phyloP scores from a whole-genome alignment of 2,113 vertebrate species.

The Alethe diademata region DNA sequence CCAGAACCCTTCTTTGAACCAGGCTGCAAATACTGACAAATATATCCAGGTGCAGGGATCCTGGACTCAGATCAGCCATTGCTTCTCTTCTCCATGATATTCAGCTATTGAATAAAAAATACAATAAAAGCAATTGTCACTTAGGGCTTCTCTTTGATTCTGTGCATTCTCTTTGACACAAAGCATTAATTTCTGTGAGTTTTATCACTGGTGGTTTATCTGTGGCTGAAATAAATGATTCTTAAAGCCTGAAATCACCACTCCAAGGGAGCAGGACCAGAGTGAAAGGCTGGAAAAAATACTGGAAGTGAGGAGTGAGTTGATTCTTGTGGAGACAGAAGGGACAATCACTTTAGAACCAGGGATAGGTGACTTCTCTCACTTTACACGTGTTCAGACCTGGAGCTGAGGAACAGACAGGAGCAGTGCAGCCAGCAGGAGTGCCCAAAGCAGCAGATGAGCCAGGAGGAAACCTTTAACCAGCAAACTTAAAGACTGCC shows the following conservation, averaged over 20 bases:
- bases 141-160: background rate
- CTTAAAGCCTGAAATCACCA: background rate
- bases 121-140: background rate
- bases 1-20: background rate
- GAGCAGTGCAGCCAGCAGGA: background rate
- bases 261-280: background rate
- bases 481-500: background rate
- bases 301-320: background rate
- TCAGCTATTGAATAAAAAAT: background rate
- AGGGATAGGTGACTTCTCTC: background rate
- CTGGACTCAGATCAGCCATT: background rate
- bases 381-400: rapidly evolving
- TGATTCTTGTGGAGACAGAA: background rate
- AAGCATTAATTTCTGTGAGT: background rate
- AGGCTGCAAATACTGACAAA: background rate
- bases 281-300: background rate
- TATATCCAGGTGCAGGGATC: background rate
- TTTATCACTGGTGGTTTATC: background rate
- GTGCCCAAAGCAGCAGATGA: background rate
- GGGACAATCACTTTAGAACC: too few relatives aligned
- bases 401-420: background rate
- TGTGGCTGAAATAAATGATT: background rate
- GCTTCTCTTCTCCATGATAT: background rate
- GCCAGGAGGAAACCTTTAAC: background rate
- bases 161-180: background rate